Evolutionary conservation across 1,140 invertebrate species (phyloP).

Genomic region (Hirudo medicinalis): DNA sequence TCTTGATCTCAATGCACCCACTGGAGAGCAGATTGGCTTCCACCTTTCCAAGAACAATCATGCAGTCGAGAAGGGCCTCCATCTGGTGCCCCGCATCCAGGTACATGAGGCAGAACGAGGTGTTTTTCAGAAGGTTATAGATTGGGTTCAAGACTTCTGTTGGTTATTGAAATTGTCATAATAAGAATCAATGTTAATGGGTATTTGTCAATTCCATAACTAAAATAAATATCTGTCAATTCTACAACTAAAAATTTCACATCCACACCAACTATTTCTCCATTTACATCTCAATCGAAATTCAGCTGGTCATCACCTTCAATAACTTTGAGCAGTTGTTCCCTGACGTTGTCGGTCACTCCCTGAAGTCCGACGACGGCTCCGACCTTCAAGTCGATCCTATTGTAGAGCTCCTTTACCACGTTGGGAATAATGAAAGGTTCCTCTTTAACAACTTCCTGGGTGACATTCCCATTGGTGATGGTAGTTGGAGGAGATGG

Average conservation of each 20-base stretch:
- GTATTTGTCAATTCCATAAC: too few species aligned
- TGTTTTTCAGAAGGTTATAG: slow-evolving; percentile 5
- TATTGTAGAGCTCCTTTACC: not conserved
- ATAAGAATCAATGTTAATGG: not conserved
- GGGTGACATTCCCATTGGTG: not conserved
- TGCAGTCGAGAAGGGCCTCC: slow-evolving; percentile 14
- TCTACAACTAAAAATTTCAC: too few species aligned
- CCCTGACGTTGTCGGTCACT: too few species aligned
- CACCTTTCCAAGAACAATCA: slow-evolving; percentile 9
- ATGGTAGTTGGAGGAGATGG: not conserved
- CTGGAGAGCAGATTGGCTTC: slow-evolving; percentile 4
- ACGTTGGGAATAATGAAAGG: not conserved
- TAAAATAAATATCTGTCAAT: too few species aligned
- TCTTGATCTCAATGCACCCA: slow-evolving; percentile 13
- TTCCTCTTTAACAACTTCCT: not conserved
- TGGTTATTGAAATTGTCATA: not conserved
- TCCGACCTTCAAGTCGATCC: not conserved
- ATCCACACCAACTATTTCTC: too few species aligned
- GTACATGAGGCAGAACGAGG: slow-evolving; percentile 14
- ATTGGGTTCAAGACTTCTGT: slow-evolving; percentile 1
- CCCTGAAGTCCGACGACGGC: not conserved
- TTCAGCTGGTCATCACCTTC: too few species aligned
- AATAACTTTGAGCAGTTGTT: too few species aligned
- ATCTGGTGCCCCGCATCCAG: slow-evolving; percentile 18
- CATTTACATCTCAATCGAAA: too few species aligned